Conservation (phyloP, 1,140 invertebrate genomes). For the Calosoma granatense region DNA sequence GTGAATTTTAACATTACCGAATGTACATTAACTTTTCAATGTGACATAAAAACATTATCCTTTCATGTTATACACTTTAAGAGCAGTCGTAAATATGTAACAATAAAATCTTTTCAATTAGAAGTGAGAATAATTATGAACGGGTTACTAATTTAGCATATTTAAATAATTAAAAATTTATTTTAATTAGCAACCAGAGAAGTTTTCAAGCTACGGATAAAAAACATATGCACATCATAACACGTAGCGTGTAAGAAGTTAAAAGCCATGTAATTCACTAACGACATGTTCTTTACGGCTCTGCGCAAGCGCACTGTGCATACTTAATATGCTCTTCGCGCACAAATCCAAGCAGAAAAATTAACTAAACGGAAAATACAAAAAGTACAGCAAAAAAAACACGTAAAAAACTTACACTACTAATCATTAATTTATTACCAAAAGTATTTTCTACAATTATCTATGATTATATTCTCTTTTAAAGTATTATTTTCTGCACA, state of each 20-base stretch:
- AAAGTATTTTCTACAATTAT: too few relatives aligned
- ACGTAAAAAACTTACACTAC: too few relatives aligned
- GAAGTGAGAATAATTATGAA: not conserved
- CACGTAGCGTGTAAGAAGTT: not conserved
- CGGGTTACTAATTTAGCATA: not conserved
- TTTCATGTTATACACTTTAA: not conserved
- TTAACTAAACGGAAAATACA: too few relatives aligned
- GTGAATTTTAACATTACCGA: too few relatives aligned
- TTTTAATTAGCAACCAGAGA: not conserved
- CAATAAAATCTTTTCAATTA: constrained; percentile 8
- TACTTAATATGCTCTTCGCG: not conserved
- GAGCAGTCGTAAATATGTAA: not conserved
- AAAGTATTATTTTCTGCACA: too few relatives aligned
- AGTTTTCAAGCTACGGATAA: not conserved
- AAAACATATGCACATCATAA: not conserved
- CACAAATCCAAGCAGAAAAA: not conserved
- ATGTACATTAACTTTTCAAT: too few relatives aligned
- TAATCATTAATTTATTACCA: too few relatives aligned
- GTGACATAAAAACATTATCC: too few relatives aligned
- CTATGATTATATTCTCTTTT: too few relatives aligned
- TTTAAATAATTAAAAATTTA: not conserved
- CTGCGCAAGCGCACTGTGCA: not conserved
- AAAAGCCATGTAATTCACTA: constrained; percentile 8
- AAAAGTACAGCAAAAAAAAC: too few relatives aligned
- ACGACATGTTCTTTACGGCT: constrained; percentile 7